Base-by-base conservation (phyloP, 2,888 invertebrate species). In the Xestia rhomboidea region DNA sequence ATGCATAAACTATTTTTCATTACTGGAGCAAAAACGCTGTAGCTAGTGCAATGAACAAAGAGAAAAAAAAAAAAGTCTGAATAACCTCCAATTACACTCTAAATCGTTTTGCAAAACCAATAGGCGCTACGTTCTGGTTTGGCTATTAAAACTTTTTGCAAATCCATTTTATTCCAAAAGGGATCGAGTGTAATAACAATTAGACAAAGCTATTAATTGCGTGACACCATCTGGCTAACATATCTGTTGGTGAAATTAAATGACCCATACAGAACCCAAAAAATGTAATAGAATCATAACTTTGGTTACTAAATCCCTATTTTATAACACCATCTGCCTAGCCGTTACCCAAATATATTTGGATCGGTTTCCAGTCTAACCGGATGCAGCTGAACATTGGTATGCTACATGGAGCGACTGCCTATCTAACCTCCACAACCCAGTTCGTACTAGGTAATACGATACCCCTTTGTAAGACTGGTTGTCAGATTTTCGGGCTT, bases 171-270 rank as follows among this genome's bases (percentile, higher is more conserved):
- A 13, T 6, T 11, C 51, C 34, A 68, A 68, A 83, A 62, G 24
- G 62, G 71, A 68, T 77, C 68, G 41, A 38, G 57, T 46, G 80
- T 82, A 81, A 81, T 81, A 76, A 82, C 77, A 81, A 79, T 79
- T 80, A 79, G 60, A 54, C 46, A 63, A 27, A 69, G 46, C 70
- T 27, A 70, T 81, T 80, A 66, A 54, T 67, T 76, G 66, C 5
- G 54, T 41, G 0, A 38, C 38, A 81, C 51, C 66, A 81, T 70
- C 80, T 71, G 77, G 62, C 30, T 57, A 21, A 67, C 69, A 70
- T 54, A 54, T 62, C 46, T 67, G 67, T 57, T 63, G 30, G 67
- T 13, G 10, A 54, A 66, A 67, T 81, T 62, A 62, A 68, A 80
- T 57, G 21, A 63, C 67, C 62, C 46, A 5, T 8, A 51, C 44